Base-by-base conservation (phyloP, 2,888 invertebrate genomes). In the Ariolimax columbianus region DNA sequence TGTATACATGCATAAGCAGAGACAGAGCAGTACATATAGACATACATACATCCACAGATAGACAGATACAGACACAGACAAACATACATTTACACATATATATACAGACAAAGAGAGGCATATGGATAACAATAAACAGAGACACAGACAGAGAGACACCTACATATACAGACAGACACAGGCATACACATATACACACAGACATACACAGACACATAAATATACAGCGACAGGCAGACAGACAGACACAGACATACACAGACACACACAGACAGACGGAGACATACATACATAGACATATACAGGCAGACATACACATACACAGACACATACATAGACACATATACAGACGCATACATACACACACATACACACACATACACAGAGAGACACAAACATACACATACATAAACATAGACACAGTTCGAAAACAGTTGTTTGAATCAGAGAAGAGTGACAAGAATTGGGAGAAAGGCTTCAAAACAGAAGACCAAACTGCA, bases 331-430 rank as follows among this genome's bases (percentile, higher is more conserved):
- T 63, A 63, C 6, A 63, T 63, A 63, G 19, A 63, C 23, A 63
- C 6, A 63, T 63, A 63, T 11, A 40, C 43, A 77, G 17, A 77
- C 43, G 43, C 9, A 77, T 77, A 77, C 9, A 77, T 77, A 77
- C n/a, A n/a, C n/a, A n/a, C n/a, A n/a, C n/a, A n/a, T n/a, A n/a
- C n/a, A n/a, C n/a, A n/a, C n/a, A n/a, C n/a, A n/a, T n/a, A n/a
- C n/a, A n/a, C n/a, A n/a, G n/a, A n/a, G n/a, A n/a, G n/a, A n/a
- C n/a, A n/a, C n/a, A n/a, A n/a, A n/a, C n/a, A n/a, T n/a, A n/a
- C n/a, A n/a, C n/a, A n/a, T n/a, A n/a, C n/a, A n/a, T 40, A 43
- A 43, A 77, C 9, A 77, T 77, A 77, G 17, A 77, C 43, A 77
- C 9, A 77, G 7, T 17, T 38, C 11, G 11, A 38, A 23, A 40